Evolutionary conservation across 2,797 vertebrate genomes (phyloP), one percentile per base, ranked within the genome.

Genomic region (Phylloscopus collybita): DNA sequence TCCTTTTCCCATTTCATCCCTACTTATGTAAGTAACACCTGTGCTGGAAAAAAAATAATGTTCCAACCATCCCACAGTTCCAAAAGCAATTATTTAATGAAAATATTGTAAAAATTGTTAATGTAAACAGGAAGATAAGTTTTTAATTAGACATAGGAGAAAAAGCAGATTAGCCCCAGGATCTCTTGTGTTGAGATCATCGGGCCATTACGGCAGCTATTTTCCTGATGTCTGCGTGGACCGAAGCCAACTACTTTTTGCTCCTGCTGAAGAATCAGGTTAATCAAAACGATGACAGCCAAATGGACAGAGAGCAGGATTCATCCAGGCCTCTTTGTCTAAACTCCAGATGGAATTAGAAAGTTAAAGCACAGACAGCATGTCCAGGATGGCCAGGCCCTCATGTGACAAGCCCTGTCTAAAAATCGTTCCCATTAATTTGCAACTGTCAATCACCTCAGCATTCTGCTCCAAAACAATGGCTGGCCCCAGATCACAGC

Each of bases 241-340:
- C 62, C 0, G 1, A 91, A 78, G 95, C 96, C 96, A 97, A 76
- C 87, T 92, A 86, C 88, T 91, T 97, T 91, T 92, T 92, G 92
- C 89, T 95, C 80, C 89, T 94, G 74, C 93, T 92, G 89, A 90
- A 97, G 93, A 95, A 95, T 92, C 95, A 95, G 92, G 96, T 95
- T 97, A 96, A 96, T 97, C 95, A 96, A 93, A 96, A 96, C 0
- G 76, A 95, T 92, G 95, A 95, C 95, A 96, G 85, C 76, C 82
- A 96, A 94, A 92, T 80, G 85, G 95, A 88, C 90, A 94, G 95
- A 92, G 81, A 92, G 88, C 92, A 95, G 93, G 93, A 93, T 94
- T 96, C 88, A 92, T 96, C 88, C 82, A 92, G 80, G 56, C 72
- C 64, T 79, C 88, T 92, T 96, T 96, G 93, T 93, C 91, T 94